phyloP scores from a whole-genome alignment of 92 coral and sea anemone species.

The Virgularia gustaviana region DNA sequence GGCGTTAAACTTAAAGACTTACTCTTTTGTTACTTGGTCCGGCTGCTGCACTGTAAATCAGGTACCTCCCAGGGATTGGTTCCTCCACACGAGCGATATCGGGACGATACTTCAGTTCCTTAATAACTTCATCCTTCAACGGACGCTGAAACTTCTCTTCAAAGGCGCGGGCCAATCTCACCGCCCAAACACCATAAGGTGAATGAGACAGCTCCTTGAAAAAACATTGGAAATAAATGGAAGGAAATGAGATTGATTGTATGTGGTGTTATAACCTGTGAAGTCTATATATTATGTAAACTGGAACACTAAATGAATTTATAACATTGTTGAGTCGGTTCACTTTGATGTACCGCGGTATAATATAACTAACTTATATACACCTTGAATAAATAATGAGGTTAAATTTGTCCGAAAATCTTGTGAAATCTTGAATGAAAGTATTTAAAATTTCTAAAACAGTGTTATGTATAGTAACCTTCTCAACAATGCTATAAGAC shows the following conservation, averaged over 20 bases:
- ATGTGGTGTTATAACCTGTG: too few relatives aligned
- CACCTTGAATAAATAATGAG: too few relatives aligned
- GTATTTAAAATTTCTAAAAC: too few relatives aligned
- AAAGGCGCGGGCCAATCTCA: conserved; percentile 59
- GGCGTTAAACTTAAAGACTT: neutral
- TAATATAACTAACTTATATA: too few relatives aligned
- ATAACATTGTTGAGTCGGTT: too few relatives aligned
- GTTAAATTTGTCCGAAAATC: too few relatives aligned
- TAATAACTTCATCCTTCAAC: conserved; percentile 42
- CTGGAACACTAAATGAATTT: too few relatives aligned
- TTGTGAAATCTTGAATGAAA: too few relatives aligned
- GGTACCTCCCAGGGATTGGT: conserved; percentile 6
- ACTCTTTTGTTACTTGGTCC: neutral
- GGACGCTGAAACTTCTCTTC: conserved; percentile 55
- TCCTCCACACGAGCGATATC: conserved; percentile 55
- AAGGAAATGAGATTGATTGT: neutral
- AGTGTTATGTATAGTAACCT: too few relatives aligned
- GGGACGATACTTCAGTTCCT: conserved; percentile 54
- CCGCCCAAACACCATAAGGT: conserved; percentile 72
- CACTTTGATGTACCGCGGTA: too few relatives aligned
- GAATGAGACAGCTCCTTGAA: conserved; percentile 51
- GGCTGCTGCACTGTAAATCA: neutral
- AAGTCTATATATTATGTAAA: too few relatives aligned
- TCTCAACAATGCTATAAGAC: too few relatives aligned
- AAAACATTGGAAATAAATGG: neutral